Percentiles rank a stretch among this genome's conserved stretches.
Conservation (phyloP, 1,140 invertebrate genomes). For the Drosophila triauraria region DNA sequence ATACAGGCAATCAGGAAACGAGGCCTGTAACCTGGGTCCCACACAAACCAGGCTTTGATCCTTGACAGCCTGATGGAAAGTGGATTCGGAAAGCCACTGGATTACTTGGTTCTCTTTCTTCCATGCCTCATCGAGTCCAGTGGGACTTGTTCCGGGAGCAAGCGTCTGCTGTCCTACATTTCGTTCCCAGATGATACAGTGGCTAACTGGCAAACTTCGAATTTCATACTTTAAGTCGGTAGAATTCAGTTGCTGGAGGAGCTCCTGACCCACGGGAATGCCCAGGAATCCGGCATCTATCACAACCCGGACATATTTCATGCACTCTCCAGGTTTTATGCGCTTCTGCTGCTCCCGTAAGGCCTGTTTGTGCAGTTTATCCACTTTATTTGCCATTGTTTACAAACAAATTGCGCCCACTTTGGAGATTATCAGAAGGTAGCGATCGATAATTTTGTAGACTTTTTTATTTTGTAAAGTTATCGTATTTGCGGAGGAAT, state of each 20-base stretch:
- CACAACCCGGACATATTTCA: slow-evolving; percentile 86
- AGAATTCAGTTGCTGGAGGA: slow-evolving; percentile 38
- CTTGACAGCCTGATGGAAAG: slow-evolving; percentile 47
- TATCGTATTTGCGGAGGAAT: too few species aligned
- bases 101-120: slow-evolving; percentile 61
- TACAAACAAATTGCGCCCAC: slow-evolving; percentile 24
- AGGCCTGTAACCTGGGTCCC: slow-evolving; percentile 37
- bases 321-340: slow-evolving; percentile 86
- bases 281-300: slow-evolving; percentile 82
- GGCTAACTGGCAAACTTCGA: slow-evolving; percentile 40
- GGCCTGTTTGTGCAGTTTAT: slow-evolving; percentile 77
- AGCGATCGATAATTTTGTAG: not conserved
- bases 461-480: too few species aligned
- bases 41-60: slow-evolving; percentile 40
- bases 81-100: slow-evolving; percentile 33
- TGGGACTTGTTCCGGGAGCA: not conserved
- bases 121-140: slow-evolving; percentile 64
- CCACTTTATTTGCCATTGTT: slow-evolving; percentile 56
- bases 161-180: slow-evolving; percentile 68
- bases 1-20: slow-evolving; percentile 53
- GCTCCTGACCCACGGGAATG: slow-evolving; percentile 44
- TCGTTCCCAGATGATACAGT: slow-evolving; percentile 85
- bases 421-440: not conserved
- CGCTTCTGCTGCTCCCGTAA: slow-evolving; percentile 78
- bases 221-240: slow-evolving; percentile 63